Percentiles rank a stretch among this genome's conserved stretches.
Conservation (phyloP, 2,888 invertebrate genomes). For the Ophion ventricosus region DNA sequence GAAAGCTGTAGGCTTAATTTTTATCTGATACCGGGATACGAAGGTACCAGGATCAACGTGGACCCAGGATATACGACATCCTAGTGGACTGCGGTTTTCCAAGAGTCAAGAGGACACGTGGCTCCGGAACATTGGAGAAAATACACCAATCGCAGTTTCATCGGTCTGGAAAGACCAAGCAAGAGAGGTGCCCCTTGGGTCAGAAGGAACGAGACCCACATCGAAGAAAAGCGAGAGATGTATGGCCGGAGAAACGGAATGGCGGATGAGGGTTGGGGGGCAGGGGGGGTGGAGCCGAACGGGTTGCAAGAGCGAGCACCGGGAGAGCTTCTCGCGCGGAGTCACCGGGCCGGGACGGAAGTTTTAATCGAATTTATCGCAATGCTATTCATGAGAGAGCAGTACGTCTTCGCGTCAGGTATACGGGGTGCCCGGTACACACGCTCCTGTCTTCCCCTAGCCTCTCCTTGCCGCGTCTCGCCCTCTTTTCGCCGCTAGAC, state of each 20-base stretch:
- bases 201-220: conserved; percentile 29
- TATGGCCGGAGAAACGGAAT: conserved; percentile 55
- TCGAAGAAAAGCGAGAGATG: conserved; percentile 48
- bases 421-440: conserved; percentile 70
- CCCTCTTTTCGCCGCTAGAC: conserved; percentile 61
- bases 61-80: conserved; percentile 14
- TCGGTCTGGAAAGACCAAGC: conserved; percentile 32
- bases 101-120: conserved; percentile 32
- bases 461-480: conserved; percentile 27
- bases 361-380: conserved; percentile 83
- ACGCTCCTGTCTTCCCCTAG: conserved; percentile 63
- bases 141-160: conserved; percentile 53
- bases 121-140: conserved; percentile 35
- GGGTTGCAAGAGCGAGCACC: conserved; percentile 66
- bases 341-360: conserved; percentile 76
- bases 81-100: neutral
- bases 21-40: neutral
- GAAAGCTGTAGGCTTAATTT: neutral
- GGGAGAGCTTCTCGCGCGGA: conserved; percentile 68
- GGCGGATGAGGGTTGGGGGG: conserved; percentile 25
- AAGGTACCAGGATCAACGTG: neutral
- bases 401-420: conserved; percentile 80
- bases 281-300: conserved; percentile 44
- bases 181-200: conserved; percentile 13
- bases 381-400: conserved; percentile 82